Percentiles rank a stretch among this genome's conserved stretches.
These are phyloP conservation scores for Drosophila mulleri DNA, from an alignment of 2,888 invertebrate genomes.

Conservation along the genomic window DNA sequence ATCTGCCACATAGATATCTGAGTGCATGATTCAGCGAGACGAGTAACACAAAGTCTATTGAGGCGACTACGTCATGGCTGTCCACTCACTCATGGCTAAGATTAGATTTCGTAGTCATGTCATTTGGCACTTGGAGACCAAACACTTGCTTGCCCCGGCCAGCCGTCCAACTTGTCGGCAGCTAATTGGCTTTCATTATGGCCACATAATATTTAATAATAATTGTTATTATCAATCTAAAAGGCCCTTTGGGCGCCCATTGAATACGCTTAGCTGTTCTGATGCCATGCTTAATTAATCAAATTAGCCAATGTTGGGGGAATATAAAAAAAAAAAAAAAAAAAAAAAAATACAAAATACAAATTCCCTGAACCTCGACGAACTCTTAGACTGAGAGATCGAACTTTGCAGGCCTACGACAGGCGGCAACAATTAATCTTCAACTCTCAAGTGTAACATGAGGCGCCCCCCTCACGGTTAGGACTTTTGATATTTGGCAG, in stretches of 20 bases:
- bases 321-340: not conserved
- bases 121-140: not conserved
- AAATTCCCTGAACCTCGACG: constrained; percentile 26
- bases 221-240: constrained; percentile 37
- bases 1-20: not conserved
- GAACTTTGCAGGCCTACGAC: constrained; percentile 37
- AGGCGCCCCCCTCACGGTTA: constrained; percentile 50
- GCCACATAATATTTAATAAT: constrained; percentile 29
- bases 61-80: constrained; percentile 38
- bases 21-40: constrained; percentile 33
- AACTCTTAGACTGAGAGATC: constrained; percentile 32
- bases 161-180: not conserved
- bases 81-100: constrained; percentile 6
- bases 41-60: constrained; percentile 36
- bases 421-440: constrained; percentile 60
- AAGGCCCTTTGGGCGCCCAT: constrained; percentile 44
- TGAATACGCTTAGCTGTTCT: constrained; percentile 26
- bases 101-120: constrained; percentile 16
- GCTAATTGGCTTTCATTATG: constrained; percentile 23
- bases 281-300: constrained; percentile 65
- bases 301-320: constrained; percentile 48
- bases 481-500: constrained; percentile 47
- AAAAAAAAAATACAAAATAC: too few relatives aligned
- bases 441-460: constrained; percentile 72
- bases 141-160: not conserved